phyloP scores from a whole-genome alignment of 2,888 invertebrate species.

The Folsomia candida region DNA sequence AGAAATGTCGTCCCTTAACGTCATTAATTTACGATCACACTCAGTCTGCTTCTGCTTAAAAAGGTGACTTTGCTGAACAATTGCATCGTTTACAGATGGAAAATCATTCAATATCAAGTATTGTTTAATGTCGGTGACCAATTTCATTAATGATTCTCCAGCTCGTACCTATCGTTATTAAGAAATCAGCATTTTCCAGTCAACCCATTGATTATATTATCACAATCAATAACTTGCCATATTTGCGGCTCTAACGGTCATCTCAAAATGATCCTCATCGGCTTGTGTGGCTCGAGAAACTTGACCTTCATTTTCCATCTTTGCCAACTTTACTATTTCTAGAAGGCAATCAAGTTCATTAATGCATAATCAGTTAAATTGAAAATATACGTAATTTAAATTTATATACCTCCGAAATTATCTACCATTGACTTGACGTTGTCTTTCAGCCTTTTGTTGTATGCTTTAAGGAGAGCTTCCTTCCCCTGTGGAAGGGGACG shows the following conservation, averaged over 20 bases:
- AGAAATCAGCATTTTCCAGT: not conserved
- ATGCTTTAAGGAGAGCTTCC: constrained; percentile 91
- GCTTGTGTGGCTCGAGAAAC: constrained; percentile 85
- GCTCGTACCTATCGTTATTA: constrained; percentile 69
- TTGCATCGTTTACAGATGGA: constrained; percentile 95
- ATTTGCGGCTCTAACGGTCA: constrained; percentile 94
- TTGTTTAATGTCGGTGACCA: constrained; percentile 96
- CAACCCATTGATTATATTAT: not conserved
- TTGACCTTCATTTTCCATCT: constrained; percentile 83
- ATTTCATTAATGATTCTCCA: constrained; percentile 92
- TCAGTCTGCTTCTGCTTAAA: constrained; percentile 87
- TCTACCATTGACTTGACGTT: constrained; percentile 96
- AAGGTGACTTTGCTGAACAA: constrained; percentile 85
- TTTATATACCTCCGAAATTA: constrained; percentile 82
- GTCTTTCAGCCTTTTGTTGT: constrained; percentile 89
- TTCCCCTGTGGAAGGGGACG: constrained; percentile 84
- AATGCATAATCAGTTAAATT: constrained; percentile 31
- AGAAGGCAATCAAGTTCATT: too few relatives aligned
- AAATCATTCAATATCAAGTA: constrained; percentile 97
- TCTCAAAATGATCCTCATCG: constrained; percentile 93
- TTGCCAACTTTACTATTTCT: constrained; percentile 86
- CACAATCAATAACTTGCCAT: constrained; percentile 61
- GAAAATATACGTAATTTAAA: not conserved
- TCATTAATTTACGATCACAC: constrained; percentile 89
- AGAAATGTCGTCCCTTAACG: constrained; percentile 89